A percentile compares a stretch with the other conserved stretches of the same genome.
Evolutionary conservation across 2,888 invertebrate species (phyloP).

Genomic region (Cryptocephalus moraei): DNA sequence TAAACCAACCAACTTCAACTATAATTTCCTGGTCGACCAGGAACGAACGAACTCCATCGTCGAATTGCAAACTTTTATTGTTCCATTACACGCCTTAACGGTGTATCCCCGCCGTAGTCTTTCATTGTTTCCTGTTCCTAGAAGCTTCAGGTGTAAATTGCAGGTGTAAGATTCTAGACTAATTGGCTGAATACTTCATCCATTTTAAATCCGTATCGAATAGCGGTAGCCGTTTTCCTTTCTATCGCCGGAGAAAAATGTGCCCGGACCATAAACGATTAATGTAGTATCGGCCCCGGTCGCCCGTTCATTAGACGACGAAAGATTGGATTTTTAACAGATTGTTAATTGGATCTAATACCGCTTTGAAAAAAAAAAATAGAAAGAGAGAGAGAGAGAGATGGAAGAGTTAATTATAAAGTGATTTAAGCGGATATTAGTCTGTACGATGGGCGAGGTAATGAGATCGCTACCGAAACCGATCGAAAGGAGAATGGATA

Average conservation of each 20-base stretch:
- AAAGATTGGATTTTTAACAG: conserved; percentile 1
- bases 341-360: neutral
- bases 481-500: no score
- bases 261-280: conserved; percentile 10
- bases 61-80: neutral
- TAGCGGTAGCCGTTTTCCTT: conserved; percentile 30
- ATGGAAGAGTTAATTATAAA: no score
- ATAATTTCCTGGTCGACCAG: no score
- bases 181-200: conserved; percentile 17
- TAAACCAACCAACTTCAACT: no score
- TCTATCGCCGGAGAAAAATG: conserved; percentile 22
- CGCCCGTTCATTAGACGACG: neutral
- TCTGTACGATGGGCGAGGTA: no score
- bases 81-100: conserved; percentile 7
- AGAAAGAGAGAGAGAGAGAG: no score
- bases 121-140: no score
- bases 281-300: neutral
- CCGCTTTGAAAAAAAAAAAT: no score
- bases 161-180: conserved; percentile 31
- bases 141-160: conserved; percentile 25
- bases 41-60: no score
- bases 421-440: no score
- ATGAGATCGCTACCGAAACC: no score
- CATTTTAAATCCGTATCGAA: conserved; percentile 26
- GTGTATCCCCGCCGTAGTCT: conserved; percentile 16